These are phyloP conservation scores for Odontamblyopus rebecca DNA, from an alignment of 2,797 vertebrate species.

Conservation along the genomic window DNA sequence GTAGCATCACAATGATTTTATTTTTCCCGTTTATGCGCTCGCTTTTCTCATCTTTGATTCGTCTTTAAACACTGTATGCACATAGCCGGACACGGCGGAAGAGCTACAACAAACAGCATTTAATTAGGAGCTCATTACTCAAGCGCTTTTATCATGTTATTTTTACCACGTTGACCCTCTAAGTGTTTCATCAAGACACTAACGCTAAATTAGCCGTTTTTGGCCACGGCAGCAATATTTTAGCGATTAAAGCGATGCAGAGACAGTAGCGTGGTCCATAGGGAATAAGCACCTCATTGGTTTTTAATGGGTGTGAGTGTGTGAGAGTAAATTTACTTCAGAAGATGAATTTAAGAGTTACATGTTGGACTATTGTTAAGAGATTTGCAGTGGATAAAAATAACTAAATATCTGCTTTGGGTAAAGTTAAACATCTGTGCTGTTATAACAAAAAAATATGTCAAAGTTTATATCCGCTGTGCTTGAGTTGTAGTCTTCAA, in stretches of 20 bases:
- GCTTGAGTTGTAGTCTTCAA: too few species aligned
- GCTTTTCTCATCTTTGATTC: not conserved
- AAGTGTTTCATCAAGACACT: slow-evolving; percentile 29
- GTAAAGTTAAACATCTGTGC: not conserved
- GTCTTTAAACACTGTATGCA: not conserved
- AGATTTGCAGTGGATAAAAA: not conserved
- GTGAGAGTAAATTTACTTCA: not conserved
- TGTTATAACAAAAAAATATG: not conserved
- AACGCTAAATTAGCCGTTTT: slow-evolving; percentile 12
- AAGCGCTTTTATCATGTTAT: slow-evolving; percentile 40
- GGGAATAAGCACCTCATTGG: slow-evolving; percentile 4
- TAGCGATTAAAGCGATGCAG: not conserved
- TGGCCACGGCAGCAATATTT: slow-evolving; percentile 6
- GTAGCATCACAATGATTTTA: slow-evolving; percentile 5
- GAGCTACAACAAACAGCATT: slow-evolving; percentile 26
- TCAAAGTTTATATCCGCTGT: not conserved
- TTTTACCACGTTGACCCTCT: slow-evolving; percentile 8
- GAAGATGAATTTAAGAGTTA: not conserved
- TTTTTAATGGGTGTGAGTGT: not conserved
- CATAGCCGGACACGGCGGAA: slow-evolving; percentile 3
- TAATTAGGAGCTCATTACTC: slow-evolving; percentile 59
- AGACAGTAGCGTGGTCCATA: not conserved
- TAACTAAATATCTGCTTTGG: not conserved
- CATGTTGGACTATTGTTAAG: not conserved
- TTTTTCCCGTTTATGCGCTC: not conserved